Base-by-base conservation (phyloP, 2,113 vertebrate genomes). In the Columbina picui region DNA sequence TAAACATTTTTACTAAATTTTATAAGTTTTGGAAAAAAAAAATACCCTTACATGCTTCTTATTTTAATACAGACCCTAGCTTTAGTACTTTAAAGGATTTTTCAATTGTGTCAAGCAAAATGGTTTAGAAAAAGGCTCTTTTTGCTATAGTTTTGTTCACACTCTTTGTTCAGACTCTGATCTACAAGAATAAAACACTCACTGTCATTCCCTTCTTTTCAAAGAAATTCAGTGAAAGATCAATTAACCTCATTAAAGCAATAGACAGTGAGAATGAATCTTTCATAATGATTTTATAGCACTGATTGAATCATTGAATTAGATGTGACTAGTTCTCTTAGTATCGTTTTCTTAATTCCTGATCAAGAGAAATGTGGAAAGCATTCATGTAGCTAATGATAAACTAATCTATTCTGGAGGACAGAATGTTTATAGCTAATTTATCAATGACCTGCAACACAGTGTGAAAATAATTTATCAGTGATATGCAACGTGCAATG, bases 361-460 rank as follows among this genome's bases (percentile, higher is more conserved):
- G 79, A 92, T 86, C 60, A 92, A 88, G 47, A 90, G 53, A 81
- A 32, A 63, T 49, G 38, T 68, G 68, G 73, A 90, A 96, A 90
- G 10, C 38, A 90, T 71, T 86, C 32, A 36, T 43, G 75, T 52
- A 60, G 55, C 77, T 91, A 94, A 94, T 88, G 87, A 84, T 77
- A 91, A 91, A 80, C 78, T 90, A 94, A 96, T 94, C 90, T 94
- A 86, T 90, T 95, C 90, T 90, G 71, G 32, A 91, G 91, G 92
- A 81, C 85, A 92, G 87, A 95, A 88, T 96, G 90, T 94, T 95
- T 95, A 75, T 78, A 89, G 52, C 68, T 96, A 86, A 92, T 93
- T 97, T 95, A 89, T 92, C 86, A 78, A 60, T 94, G 94, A 96
- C 88, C 90, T 92, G 73, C 64, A 89, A 86, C 49, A 92, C 56